These are phyloP conservation scores for Upupa epops DNA, from an alignment of 2,113 vertebrate genomes.

Conservation along the genomic window DNA sequence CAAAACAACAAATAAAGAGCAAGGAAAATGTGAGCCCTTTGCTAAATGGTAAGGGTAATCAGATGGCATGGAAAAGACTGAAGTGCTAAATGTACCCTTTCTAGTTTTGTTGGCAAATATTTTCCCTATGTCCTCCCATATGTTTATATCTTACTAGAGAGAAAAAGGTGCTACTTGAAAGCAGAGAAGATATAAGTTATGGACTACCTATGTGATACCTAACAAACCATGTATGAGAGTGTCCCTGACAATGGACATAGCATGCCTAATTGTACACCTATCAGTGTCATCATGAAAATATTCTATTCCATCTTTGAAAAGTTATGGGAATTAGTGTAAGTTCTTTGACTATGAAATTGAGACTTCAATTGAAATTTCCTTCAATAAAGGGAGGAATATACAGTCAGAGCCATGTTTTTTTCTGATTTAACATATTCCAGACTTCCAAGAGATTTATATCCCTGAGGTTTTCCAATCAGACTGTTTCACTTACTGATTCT, in stretches of 20 bases:
- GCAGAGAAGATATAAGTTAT: background rate
- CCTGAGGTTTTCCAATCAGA: background rate
- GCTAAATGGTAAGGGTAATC: background rate
- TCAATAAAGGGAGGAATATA: too few relatives aligned
- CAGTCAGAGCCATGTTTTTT: background rate
- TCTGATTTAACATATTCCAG: background rate
- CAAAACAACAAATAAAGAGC: background rate
- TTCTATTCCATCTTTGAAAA: background rate
- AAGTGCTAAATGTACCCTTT: background rate
- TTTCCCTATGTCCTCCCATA: background rate
- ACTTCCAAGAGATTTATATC: background rate
- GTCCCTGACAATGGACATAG: background rate
- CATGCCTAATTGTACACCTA: background rate
- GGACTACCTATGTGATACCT: too few relatives aligned
- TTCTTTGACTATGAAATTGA: background rate
- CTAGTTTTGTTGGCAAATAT: background rate
- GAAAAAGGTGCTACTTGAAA: background rate
- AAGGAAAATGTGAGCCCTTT: background rate
- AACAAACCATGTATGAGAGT: background rate
- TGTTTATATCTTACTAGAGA: background rate
- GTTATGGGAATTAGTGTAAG: background rate
- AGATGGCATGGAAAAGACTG: background rate
- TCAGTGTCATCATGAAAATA: background rate
- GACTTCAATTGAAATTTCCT: too few relatives aligned
- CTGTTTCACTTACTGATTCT: background rate